Evolutionary conservation across 2,797 vertebrate species (phyloP).

Genomic region (Scomberomorus guttatus): DNA sequence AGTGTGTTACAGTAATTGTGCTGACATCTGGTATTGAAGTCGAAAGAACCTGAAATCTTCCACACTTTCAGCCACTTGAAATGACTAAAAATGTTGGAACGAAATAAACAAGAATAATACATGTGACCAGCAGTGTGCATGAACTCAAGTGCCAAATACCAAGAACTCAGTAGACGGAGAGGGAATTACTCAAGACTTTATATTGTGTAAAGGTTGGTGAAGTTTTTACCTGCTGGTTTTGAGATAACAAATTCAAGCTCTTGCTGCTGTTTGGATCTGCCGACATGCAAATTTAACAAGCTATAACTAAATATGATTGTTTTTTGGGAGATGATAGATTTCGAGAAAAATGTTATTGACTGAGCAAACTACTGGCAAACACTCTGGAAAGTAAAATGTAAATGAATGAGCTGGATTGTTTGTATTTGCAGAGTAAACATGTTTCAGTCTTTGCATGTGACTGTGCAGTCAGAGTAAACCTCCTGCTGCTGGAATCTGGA

Average conservation of each 20-base stretch:
- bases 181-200: neutral
- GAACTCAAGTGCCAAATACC: no score
- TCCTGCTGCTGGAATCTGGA: conserved; percentile 15
- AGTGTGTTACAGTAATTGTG: neutral
- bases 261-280: neutral
- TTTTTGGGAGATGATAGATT: neutral
- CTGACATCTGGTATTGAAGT: neutral
- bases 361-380: conserved; percentile 5
- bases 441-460: neutral
- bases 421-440: conserved; percentile 23
- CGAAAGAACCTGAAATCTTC: neutral
- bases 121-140: neutral
- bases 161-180: no score
- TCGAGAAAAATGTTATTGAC: conserved; percentile 6
- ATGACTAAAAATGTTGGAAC: neutral
- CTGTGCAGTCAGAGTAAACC: conserved; percentile 15
- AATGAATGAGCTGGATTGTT: conserved; percentile 25
- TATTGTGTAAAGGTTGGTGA: neutral
- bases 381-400: neutral
- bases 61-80: neutral
- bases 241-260: neutral
- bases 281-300: neutral
- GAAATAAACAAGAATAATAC: neutral
- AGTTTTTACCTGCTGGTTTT: no score
- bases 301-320: neutral